phyloP scores from a whole-genome alignment of 2,888 invertebrate genomes.

The Ophion slaviceki region DNA sequence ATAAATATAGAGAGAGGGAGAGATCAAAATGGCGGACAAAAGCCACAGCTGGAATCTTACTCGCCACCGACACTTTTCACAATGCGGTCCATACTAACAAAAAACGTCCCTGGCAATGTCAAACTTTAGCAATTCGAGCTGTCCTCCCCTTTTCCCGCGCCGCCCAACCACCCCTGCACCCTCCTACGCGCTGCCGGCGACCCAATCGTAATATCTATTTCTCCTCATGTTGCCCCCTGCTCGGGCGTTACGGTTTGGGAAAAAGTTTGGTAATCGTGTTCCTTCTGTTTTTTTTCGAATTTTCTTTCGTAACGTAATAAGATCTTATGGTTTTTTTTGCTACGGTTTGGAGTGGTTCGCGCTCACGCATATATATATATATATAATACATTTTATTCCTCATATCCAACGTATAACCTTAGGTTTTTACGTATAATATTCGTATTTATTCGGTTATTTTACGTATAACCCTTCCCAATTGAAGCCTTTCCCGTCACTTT shows the following conservation, averaged over 20 bases:
- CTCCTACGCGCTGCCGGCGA: too few relatives aligned
- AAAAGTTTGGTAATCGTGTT: not conserved
- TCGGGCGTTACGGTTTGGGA: not conserved
- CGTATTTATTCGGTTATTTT: too few relatives aligned
- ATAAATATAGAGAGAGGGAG: not conserved
- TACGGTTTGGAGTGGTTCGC: too few relatives aligned
- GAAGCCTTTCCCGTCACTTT: too few relatives aligned
- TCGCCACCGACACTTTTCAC: conserved; percentile 40
- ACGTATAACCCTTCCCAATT: too few relatives aligned
- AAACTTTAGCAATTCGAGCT: conserved; percentile 56
- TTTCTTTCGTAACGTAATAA: not conserved
- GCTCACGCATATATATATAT: too few relatives aligned
- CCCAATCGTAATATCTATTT: too few relatives aligned
- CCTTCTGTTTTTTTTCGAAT: not conserved
- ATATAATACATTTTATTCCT: too few relatives aligned
- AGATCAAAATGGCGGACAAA: conserved; percentile 37
- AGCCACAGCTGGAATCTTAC: conserved; percentile 52
- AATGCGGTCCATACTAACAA: conserved; percentile 19
- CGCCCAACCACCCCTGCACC: not conserved
- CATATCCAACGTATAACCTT: too few relatives aligned
- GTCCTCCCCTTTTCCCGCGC: not conserved
- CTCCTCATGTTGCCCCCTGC: too few relatives aligned
- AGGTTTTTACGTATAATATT: too few relatives aligned
- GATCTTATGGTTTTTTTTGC: conserved; percentile 1
- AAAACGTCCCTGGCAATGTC: conserved; percentile 42